phyloP scores from a whole-genome alignment of 2,113 vertebrate genomes.

The Tor tambroides region DNA sequence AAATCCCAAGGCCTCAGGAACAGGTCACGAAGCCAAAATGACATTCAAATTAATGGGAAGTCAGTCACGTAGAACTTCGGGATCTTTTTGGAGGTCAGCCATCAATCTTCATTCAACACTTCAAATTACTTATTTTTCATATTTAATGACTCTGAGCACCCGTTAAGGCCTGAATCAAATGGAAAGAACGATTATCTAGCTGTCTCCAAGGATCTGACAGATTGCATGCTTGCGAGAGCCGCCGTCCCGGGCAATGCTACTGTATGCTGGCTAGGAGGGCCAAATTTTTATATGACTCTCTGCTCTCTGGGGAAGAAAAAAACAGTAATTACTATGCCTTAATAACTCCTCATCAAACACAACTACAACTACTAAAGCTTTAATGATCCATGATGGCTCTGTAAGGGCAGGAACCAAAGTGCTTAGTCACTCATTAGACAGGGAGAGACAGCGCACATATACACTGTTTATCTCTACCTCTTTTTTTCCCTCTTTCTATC shows the following conservation, averaged over 20 bases:
- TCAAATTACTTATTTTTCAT: conserved; percentile 23
- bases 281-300: conserved; percentile 27
- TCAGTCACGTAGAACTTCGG: neutral
- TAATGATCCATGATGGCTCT: conserved; percentile 41
- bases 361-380: conserved; percentile 46
- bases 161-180: neutral
- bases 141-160: conserved; percentile 1
- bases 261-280: conserved; percentile 9
- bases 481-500: neutral
- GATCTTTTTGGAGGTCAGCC: neutral
- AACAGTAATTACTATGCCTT: conserved; percentile 51
- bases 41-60: conserved; percentile 24
- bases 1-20: neutral
- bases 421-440: conserved; percentile 44
- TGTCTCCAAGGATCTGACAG: neutral
- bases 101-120: neutral
- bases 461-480: neutral
- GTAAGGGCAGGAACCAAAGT: conserved; percentile 30
- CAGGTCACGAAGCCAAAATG: neutral
- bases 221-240: neutral
- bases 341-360: conserved; percentile 50
- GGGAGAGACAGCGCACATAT: neutral
- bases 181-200: neutral
- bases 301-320: conserved; percentile 38
- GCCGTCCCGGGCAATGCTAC: neutral